Conservation (phyloP, 2,888 invertebrate species). For the Rutpela maculata region DNA sequence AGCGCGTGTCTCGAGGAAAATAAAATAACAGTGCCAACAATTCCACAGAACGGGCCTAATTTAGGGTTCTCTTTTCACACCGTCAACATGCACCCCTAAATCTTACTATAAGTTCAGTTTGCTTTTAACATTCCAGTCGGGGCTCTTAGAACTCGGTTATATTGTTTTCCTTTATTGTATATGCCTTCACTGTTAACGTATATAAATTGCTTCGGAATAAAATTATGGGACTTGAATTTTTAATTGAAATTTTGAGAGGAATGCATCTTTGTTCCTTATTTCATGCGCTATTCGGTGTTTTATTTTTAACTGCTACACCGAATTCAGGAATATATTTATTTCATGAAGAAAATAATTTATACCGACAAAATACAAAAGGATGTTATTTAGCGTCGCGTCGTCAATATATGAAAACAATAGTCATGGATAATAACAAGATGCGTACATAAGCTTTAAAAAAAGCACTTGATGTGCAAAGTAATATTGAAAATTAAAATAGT, state of each 20-base stretch:
- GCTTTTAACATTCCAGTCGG: conserved; percentile 59
- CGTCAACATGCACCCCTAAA: conserved; percentile 59
- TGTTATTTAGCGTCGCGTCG: no score
- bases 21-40: conserved; percentile 47
- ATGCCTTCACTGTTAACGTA: conserved; percentile 56
- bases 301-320: conserved; percentile 22
- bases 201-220: conserved; percentile 55
- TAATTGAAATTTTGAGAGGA: conserved; percentile 54
- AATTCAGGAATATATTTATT: no score
- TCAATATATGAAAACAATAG: no score
- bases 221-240: conserved; percentile 56
- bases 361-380: no score
- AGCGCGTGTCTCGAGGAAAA: conserved; percentile 50
- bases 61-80: conserved; percentile 58
- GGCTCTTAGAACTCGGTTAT: conserved; percentile 51
- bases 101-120: conserved; percentile 55
- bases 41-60: conserved; percentile 57
- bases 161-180: conserved; percentile 60
- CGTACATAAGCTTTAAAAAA: no score
- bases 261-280: conserved; percentile 50
- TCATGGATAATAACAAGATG: no score
- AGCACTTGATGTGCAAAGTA: no score
- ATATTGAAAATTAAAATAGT: no score
- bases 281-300: conserved; percentile 46
- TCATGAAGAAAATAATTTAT: no score